Percentiles rank a stretch among this genome's conserved stretches.
Conservation (phyloP, 2,113 vertebrate genomes). For the Xenopus laevis region DNA sequence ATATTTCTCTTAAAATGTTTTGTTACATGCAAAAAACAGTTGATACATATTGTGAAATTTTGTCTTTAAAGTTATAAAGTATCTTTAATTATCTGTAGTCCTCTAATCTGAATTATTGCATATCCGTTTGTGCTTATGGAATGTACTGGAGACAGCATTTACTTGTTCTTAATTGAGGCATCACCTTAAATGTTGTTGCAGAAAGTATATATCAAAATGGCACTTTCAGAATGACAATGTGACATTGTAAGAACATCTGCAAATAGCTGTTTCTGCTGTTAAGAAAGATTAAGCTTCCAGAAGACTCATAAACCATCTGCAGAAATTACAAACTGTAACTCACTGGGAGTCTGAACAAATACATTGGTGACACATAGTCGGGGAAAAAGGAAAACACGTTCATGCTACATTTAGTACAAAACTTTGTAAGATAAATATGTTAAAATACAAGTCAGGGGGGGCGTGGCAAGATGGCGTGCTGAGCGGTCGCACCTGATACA, state of each 20-base stretch:
- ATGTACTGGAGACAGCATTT: conserved; percentile 54
- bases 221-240: conserved; percentile 63
- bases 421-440: conserved; percentile 20
- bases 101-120: background rate
- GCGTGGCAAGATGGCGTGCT: no score
- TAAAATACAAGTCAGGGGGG: background rate
- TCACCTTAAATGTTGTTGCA: conserved; percentile 62
- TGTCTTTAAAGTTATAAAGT: background rate
- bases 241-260: conserved; percentile 61
- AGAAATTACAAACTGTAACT: conserved; percentile 45
- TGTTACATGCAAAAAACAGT: no score
- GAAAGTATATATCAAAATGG: conserved; percentile 62
- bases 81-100: conserved; percentile 9
- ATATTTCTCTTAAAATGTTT: no score
- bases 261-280: conserved; percentile 42
- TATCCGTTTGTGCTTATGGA: conserved; percentile 15
- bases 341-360: conserved; percentile 31
- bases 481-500: no score
- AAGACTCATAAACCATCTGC: conserved; percentile 45
- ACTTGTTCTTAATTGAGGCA: conserved; percentile 63
- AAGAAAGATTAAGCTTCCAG: conserved; percentile 34
- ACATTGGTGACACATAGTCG: conserved; percentile 26
- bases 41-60: background rate
- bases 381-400: conserved; percentile 13
- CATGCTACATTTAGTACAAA: conserved; percentile 28